phyloP scores from a whole-genome alignment of 2,888 invertebrate genomes.

The Troglohyphantes excavatus region DNA sequence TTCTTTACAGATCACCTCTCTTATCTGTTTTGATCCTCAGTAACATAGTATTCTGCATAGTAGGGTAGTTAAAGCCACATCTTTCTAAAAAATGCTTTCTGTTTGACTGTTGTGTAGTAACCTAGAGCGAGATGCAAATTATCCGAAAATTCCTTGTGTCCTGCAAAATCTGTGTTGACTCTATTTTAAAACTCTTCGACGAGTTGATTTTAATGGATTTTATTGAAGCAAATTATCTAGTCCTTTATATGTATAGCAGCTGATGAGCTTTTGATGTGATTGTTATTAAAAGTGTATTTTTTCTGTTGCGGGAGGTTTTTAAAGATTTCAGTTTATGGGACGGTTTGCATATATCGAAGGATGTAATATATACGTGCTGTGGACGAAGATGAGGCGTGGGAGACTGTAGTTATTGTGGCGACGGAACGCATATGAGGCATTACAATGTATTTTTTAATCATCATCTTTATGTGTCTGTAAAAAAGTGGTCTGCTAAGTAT shows the following conservation, averaged over 20 bases:
- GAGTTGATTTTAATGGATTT: constrained; percentile 51
- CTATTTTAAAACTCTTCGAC: constrained; percentile 26
- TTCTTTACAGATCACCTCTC: no score
- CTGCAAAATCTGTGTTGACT: constrained; percentile 27
- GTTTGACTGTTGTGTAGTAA: constrained; percentile 8
- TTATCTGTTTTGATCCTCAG: no score
- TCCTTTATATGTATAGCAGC: constrained; percentile 77
- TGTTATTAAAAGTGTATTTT: constrained; percentile 52
- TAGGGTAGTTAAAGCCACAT: no score
- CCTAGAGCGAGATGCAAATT: constrained; percentile 17
- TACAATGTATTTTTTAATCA: constrained; percentile 78
- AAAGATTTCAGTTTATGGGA: constrained; percentile 59
- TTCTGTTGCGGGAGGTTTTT: constrained; percentile 61
- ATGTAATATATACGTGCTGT: constrained; percentile 61
- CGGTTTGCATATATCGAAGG: constrained; percentile 46
- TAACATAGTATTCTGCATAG: no score
- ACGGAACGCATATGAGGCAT: constrained; percentile 68
- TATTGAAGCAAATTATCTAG: constrained; percentile 71
- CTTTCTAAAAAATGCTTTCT: not conserved
- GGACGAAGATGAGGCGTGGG: constrained; percentile 9
- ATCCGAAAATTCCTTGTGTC: constrained; percentile 8
- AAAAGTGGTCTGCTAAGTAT: constrained; percentile 71
- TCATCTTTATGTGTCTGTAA: constrained; percentile 63
- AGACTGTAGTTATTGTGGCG: constrained; percentile 53
- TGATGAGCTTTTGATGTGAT: constrained; percentile 73